phyloP scores from a whole-genome alignment of 1,140 invertebrate species.

The Samia ricini region DNA sequence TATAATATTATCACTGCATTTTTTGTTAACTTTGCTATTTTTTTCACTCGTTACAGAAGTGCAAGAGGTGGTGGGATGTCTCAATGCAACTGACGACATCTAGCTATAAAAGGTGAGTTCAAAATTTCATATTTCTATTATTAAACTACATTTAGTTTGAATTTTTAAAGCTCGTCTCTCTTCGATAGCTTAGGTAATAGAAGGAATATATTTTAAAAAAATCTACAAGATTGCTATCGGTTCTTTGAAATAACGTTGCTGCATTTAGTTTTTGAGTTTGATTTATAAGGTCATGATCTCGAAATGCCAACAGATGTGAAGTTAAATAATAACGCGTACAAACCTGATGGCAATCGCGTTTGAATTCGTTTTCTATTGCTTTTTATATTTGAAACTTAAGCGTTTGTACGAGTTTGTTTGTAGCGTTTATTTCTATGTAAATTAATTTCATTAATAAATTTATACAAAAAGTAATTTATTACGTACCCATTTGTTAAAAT shows the following conservation, averaged over 20 bases:
- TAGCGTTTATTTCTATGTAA: too few species aligned
- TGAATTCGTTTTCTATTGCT: slow-evolving; percentile 7
- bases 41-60: slow-evolving; percentile 62
- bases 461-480: too few species aligned
- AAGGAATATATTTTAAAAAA: slow-evolving; percentile 17
- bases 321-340: slow-evolving; percentile 19
- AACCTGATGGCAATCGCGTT: slow-evolving; percentile 16
- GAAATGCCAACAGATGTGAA: slow-evolving; percentile 16
- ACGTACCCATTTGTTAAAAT: neutral
- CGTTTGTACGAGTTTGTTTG: too few species aligned
- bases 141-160: neutral
- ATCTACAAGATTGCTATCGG: slow-evolving; percentile 23
- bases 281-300: slow-evolving; percentile 19
- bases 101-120: slow-evolving; percentile 23
- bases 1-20: neutral
- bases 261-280: slow-evolving; percentile 21
- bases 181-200: slow-evolving; percentile 12
- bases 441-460: neutral
- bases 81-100: slow-evolving; percentile 30
- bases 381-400: neutral
- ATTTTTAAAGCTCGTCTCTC: neutral
- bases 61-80: slow-evolving; percentile 61
- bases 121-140: neutral
- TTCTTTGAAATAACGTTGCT: slow-evolving; percentile 16
- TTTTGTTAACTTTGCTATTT: slow-evolving; percentile 9